phyloP scores from a whole-genome alignment of 2,888 invertebrate species.

The Phymatocera aterrima region DNA sequence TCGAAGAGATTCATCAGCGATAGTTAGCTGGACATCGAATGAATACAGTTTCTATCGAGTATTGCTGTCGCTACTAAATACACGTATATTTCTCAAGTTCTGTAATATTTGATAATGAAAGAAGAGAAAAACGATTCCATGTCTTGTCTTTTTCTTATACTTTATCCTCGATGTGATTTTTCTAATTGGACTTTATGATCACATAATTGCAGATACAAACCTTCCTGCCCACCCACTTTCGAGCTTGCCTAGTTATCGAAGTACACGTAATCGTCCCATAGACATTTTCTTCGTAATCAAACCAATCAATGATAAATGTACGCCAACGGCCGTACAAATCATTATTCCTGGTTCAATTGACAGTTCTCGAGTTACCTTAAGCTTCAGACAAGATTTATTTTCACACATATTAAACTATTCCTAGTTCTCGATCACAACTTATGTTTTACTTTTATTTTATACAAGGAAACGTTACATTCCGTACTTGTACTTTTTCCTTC shows the following conservation, averaged over 20 bases:
- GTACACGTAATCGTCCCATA: neutral
- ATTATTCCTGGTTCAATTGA: conserved; percentile 25
- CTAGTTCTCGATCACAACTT: conserved; percentile 14
- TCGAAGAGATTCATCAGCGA: conserved; percentile 46
- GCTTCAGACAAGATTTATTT: conserved; percentile 14
- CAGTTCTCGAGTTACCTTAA: conserved; percentile 5
- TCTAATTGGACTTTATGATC: neutral
- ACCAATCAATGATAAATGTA: conserved; percentile 29
- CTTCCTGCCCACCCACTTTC: neutral
- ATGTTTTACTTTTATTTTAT: conserved; percentile 3
- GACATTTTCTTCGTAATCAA: conserved; percentile 20
- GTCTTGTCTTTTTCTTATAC: neutral
- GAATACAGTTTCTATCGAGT: neutral
- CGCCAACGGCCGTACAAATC: neutral
- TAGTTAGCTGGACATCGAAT: neutral
- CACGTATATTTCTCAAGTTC: too few species aligned
- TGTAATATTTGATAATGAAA: neutral
- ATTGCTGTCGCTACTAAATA: neutral
- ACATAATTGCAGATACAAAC: neutral
- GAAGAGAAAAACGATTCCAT: neutral
- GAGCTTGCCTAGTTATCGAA: neutral
- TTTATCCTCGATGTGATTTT: neutral
- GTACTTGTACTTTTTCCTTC: neutral
- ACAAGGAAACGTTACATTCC: neutral
- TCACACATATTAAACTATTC: conserved; percentile 10